These are phyloP conservation scores for Leucophenga varia DNA, from an alignment of 1,140 invertebrate species.

Conservation along the genomic window DNA sequence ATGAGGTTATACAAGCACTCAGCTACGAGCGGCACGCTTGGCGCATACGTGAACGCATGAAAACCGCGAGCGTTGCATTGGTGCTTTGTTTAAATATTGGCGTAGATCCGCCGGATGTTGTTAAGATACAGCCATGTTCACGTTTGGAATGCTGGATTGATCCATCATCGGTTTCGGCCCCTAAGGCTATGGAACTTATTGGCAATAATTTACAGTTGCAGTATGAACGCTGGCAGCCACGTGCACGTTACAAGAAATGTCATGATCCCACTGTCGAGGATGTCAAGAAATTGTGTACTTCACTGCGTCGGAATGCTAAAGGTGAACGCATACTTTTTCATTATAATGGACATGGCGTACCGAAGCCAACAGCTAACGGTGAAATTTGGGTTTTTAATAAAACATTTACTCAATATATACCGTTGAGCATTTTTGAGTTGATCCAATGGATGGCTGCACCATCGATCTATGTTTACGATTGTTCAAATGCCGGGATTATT, in stretches of 20 bases:
- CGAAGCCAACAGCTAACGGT: constrained; percentile 95
- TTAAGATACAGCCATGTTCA: constrained; percentile 96
- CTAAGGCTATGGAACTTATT: constrained; percentile 92
- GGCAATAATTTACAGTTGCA: constrained; percentile 91
- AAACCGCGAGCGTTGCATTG: constrained; percentile 98
- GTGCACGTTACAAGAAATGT: constrained; percentile 93
- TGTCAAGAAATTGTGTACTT: constrained; percentile 95
- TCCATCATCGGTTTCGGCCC: constrained; percentile 81
- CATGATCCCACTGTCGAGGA: constrained; percentile 97
- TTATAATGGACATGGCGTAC: constrained; percentile 99
- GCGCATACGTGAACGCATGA: constrained; percentile 69
- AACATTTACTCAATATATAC: constrained; percentile 99
- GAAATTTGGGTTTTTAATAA: constrained; percentile 99
- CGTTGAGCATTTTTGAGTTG: constrained; percentile 95
- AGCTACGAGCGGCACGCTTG: constrained; percentile 28
- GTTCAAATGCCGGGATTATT: constrained; percentile 96
- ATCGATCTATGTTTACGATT: constrained; percentile 99
- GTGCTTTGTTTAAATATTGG: constrained; percentile 98
- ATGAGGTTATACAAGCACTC: constrained; percentile 33
- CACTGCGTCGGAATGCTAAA: constrained; percentile 95
- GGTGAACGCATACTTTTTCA: constrained; percentile 98
- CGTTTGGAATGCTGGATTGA: constrained; percentile 97
- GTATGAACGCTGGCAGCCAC: constrained; percentile 96
- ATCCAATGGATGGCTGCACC: constrained; percentile 99
- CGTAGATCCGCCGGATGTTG: constrained; percentile 97